Conservation (phyloP, 2,888 invertebrate genomes). For the Limenitis camilla region DNA sequence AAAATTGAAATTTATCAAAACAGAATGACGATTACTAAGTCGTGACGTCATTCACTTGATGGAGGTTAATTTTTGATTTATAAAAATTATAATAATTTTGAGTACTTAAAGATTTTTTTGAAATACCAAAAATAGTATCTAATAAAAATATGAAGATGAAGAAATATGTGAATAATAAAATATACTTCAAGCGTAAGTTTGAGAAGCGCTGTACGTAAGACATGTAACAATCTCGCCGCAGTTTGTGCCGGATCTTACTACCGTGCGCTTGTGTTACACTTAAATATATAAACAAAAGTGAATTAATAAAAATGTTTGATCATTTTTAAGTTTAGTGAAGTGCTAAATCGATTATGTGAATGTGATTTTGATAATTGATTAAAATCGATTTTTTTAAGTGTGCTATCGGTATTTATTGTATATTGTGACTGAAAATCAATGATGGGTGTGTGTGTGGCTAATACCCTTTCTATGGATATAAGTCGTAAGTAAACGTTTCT, state of each 20-base stretch:
- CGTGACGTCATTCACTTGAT: no score
- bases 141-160: no score
- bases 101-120: not conserved
- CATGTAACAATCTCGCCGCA: slow-evolving; percentile 45
- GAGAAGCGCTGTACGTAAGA: slow-evolving; percentile 45
- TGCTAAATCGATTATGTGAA: slow-evolving; percentile 43
- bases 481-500: slow-evolving; percentile 66
- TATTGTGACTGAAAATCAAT: slow-evolving; percentile 15
- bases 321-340: slow-evolving; percentile 8
- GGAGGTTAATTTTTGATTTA: no score
- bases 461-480: slow-evolving; percentile 63
- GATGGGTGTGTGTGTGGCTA: slow-evolving; percentile 62
- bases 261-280: slow-evolving; percentile 38
- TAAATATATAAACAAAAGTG: not conserved
- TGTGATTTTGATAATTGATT: slow-evolving; percentile 3
- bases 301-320: not conserved
- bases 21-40: no score
- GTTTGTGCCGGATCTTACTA: slow-evolving; percentile 39
- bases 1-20: no score
- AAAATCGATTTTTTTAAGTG: slow-evolving; percentile 2
- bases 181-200: slow-evolving; percentile 29
- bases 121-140: no score
- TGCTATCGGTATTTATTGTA: not conserved
- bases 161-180: not conserved
- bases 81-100: not conserved